A percentile compares a stretch with the other conserved stretches of the same genome.
phyloP scores from a whole-genome alignment of 2,797 vertebrate genomes.

The Emys orbicularis region DNA sequence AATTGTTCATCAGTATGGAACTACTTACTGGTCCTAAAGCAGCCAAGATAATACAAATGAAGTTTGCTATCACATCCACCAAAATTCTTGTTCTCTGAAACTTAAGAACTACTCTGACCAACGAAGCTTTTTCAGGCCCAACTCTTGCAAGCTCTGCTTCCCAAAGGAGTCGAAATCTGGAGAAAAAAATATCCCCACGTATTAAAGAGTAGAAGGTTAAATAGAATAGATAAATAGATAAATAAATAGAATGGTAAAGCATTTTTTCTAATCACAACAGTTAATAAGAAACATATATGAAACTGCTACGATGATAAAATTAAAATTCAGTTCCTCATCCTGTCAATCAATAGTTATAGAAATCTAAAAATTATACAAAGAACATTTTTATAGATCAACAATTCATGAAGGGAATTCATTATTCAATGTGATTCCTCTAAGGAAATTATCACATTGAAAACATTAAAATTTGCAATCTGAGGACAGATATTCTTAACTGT shows the following conservation, averaged over 20 bases:
- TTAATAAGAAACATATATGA: neutral
- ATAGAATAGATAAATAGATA: neutral
- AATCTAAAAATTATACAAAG: neutral
- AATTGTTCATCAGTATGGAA: neutral
- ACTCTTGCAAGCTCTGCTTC: conserved; percentile 80
- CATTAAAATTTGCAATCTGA: conserved; percentile 22
- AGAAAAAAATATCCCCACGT: neutral
- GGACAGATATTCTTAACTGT: neutral
- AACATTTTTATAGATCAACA: neutral
- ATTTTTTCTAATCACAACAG: neutral
- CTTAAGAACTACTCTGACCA: conserved; percentile 74
- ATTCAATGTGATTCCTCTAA: neutral
- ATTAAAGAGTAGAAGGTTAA: neutral
- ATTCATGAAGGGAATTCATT: neutral
- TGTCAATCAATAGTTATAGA: neutral
- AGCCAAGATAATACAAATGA: conserved; percentile 67
- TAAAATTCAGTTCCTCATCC: neutral
- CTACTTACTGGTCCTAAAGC: conserved; percentile 80
- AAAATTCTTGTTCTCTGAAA: conserved; percentile 84
- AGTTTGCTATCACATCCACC: conserved; percentile 52
- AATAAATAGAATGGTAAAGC: neutral
- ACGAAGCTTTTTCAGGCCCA: conserved; percentile 84
- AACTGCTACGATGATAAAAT: neutral
- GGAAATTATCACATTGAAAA: conserved; percentile 6
- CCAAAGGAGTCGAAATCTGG: conserved; percentile 83